These are phyloP conservation scores for Geotrupes spiniger DNA, from an alignment of 2,888 invertebrate species.

Conservation along the genomic window DNA sequence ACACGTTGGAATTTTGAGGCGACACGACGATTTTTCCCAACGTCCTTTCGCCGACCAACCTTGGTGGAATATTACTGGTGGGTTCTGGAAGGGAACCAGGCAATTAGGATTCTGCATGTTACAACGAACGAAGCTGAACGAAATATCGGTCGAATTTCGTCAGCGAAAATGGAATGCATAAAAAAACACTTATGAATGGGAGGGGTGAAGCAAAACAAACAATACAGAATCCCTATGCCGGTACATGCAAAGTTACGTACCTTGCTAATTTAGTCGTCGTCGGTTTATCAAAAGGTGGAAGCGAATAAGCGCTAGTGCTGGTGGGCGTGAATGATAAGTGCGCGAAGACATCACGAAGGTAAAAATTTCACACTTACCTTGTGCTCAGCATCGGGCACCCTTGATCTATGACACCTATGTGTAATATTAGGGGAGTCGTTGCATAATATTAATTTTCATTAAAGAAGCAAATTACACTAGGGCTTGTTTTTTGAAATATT, in stretches of 20 bases:
- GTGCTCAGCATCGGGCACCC: too few species aligned
- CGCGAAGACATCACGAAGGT: too few species aligned
- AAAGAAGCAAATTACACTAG: too few species aligned
- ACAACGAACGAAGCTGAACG: constrained; percentile 9
- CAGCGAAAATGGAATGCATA: constrained; percentile 6
- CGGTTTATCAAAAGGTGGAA: too few species aligned
- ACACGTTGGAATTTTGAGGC: constrained; percentile 54
- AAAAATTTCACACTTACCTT: too few species aligned
- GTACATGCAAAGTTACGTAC: constrained; percentile 27
- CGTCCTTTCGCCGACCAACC: constrained; percentile 48
- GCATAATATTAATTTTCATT: too few species aligned
- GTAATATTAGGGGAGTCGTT: too few species aligned
- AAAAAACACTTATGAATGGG: constrained; percentile 9
- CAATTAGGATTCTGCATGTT: constrained; percentile 37
- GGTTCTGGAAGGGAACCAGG: constrained; percentile 51
- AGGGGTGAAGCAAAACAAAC: constrained; percentile 23
- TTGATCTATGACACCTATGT: too few species aligned
- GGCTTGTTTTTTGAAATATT: too few species aligned
- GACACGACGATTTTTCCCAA: constrained; percentile 63
- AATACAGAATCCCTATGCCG: constrained; percentile 40
- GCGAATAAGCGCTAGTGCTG: too few species aligned
- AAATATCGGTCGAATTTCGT: neutral
- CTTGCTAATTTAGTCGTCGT: neutral
- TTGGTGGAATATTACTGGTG: constrained; percentile 51
- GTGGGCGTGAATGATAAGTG: too few species aligned